Evolutionary conservation across 2,888 invertebrate species (phyloP), one percentile per base, ranked within the genome.

Genomic region (Tholera decimalis): DNA sequence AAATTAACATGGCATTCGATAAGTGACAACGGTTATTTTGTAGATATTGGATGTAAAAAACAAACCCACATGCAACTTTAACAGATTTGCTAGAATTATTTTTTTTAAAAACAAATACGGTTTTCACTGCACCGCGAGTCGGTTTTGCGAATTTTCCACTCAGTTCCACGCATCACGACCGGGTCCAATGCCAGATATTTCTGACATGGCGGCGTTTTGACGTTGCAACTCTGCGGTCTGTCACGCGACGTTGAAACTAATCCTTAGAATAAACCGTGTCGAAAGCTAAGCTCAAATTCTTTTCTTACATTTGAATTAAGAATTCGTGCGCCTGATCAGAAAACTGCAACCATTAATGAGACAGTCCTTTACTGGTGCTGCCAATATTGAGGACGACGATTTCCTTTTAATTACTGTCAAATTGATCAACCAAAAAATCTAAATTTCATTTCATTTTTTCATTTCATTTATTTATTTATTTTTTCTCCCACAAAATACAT

Each of bases 191-290:
- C 77, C 66, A 79, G 65, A 74, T 77, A 82, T 82, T 81, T 75
- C 67, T 73, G 74, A 73, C 77, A 65, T 65, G 73, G 69, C 68
- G 49, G 69, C 67, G 49, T 77, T 76, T 84, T 80, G 82, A 79
- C 77, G 73, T 61, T 83, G 85, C 77, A 82, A 79, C 65, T 75
- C 76, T 82, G 85, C 79, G 85, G 80, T 85, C 67, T 76, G 75
- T 54, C 80, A 80, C 80, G 79, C 78, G 55, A 77, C 60, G 60
- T 54, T 77, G 62, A 56, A 74, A 79, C 61, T 67, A 74, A 74
- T 77, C 70, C 70, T 79, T 53, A 66, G 61, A 77, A 60, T 57
- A 47, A 68, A 73, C 68, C 49, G 63, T 70, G 65, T 69, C 82
- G 64, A 69, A 54, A 49, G 59, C 58, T 55, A 59, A 61, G 59